Base-by-base conservation (phyloP, 2,888 invertebrate species). In the Drosophila bunnanda region DNA sequence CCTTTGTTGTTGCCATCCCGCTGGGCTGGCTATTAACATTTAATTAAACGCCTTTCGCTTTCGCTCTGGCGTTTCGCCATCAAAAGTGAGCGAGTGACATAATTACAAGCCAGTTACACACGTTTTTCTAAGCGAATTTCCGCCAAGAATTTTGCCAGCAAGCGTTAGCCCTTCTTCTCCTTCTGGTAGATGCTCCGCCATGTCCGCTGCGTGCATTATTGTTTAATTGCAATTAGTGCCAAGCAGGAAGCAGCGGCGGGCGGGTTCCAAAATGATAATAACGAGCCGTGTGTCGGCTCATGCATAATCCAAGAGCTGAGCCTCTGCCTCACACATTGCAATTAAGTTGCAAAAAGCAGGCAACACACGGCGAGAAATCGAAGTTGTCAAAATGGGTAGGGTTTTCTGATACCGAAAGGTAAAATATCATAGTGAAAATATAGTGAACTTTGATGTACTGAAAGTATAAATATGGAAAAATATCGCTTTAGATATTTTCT, bases 181-280 rank as follows among this genome's bases (percentile, higher is more conserved):
- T 13, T 25, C 20, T 13, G 5, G 20, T 13, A n/a, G 20, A 36
- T 52, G n/a, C 25, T 12, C 52, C 7, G 32, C 13, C 15, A 2
- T 13, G 22, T 32, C 17, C 30, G 36, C 55, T 28, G 57, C 72
- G 41, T 76, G 68, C 79, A 76, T 84, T 86, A 84, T 87, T 84
- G 82, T 87, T 87, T 87, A 87, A 87, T 88, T 87, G 88, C 88
- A 87, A 88, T 89, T 88, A 88, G 87, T 66, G 81, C 75, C 57
- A 71, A 75, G 76, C 76, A 82, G 73, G 77, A 68, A 60, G 48
- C 30, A 50, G 22, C 22, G 34, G 34, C 34, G 22, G 15, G 34
- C 53, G 57, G 54, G 30, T 70, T 71, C 72, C 81, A 85, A 82
- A 82, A 81, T 82, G 79, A 85, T 82, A 82, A 83, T 83, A 82